These are phyloP conservation scores for Apogon hyalosoma DNA, from an alignment of 2,797 vertebrate species.

Conservation along the genomic window DNA sequence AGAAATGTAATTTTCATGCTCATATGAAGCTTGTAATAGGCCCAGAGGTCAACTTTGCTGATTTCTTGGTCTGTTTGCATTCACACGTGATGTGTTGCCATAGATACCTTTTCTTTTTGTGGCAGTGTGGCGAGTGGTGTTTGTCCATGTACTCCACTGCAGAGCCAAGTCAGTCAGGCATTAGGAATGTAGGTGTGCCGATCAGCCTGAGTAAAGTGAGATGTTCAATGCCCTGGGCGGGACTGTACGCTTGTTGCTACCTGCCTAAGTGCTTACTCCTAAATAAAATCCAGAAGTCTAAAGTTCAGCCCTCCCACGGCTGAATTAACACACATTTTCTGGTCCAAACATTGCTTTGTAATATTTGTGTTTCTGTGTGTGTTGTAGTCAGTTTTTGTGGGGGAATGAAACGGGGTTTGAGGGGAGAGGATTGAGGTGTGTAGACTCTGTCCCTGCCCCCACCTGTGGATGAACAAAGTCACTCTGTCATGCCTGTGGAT, in stretches of 20 bases:
- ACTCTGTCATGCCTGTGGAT: constrained; percentile 49
- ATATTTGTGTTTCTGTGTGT: constrained; percentile 14
- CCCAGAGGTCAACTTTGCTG: constrained; percentile 30
- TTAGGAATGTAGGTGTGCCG: constrained; percentile 85
- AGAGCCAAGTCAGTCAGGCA: constrained; percentile 66
- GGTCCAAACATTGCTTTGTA: constrained; percentile 18
- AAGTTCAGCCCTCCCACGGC: constrained; percentile 35
- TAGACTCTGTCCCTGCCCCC: constrained; percentile 59
- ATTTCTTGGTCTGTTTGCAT: constrained; percentile 64
- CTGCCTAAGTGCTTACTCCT: constrained; percentile 78
- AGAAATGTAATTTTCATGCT: constrained; percentile 22
- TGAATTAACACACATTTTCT: constrained; percentile 27
- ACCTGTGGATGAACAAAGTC: constrained; percentile 77
- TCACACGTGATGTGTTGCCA: constrained; percentile 59
- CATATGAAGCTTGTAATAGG: constrained; percentile 10
- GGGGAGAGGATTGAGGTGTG: constrained; percentile 54
- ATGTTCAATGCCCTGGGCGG: constrained; percentile 76
- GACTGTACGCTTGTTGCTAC: constrained; percentile 79
- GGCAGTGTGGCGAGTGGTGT: constrained; percentile 44
- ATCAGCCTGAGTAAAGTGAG: constrained; percentile 59
- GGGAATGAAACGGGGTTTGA: constrained; percentile 21
- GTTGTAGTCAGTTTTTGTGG: constrained; percentile 18
- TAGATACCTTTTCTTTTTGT: constrained; percentile 56
- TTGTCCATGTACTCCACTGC: constrained; percentile 57
- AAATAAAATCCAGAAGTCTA: constrained; percentile 68